A percentile compares a stretch with the other conserved stretches of the same genome.
Evolutionary conservation across 2,797 vertebrate species (phyloP).

Genomic region (Alosa sapidissima): DNA sequence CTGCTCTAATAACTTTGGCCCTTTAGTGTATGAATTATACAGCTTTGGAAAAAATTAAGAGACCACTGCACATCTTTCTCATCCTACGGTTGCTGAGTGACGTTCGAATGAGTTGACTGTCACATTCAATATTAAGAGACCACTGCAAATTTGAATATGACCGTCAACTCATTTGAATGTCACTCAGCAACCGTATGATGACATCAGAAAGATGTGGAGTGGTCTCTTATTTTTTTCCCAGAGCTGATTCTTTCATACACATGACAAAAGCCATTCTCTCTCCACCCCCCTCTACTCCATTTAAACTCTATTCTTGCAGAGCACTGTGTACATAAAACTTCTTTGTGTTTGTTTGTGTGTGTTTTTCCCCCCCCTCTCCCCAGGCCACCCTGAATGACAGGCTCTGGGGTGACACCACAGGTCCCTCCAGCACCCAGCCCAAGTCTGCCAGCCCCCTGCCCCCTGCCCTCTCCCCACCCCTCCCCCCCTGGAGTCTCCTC

Average conservation of each 20-base stretch:
- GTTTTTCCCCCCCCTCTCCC: conserved; percentile 36
- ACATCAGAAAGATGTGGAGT: no score
- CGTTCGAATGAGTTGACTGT: no score
- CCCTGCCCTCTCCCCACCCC: conserved; percentile 31
- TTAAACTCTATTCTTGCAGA: not conserved
- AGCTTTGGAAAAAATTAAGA: not conserved
- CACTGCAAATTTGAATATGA: no score
- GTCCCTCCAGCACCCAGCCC: conserved; percentile 64
- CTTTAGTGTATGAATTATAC: not conserved
- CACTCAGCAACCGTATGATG: no score
- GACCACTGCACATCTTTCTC: no score
- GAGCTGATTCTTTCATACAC: no score
- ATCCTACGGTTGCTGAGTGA: no score
- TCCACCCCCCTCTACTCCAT: not conserved
- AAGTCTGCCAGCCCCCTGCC: conserved; percentile 46
- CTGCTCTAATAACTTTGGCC: not conserved
- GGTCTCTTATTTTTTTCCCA: no score
- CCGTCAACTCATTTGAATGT: no score
- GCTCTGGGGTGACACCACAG: conserved; percentile 65
- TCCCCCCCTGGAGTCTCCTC: conserved; percentile 51
- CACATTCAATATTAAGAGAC: no score
- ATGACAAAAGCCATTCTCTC: no score
- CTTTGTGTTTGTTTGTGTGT: not conserved
- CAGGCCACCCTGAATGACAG: conserved; percentile 73
- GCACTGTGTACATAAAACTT: not conserved